Evolutionary conservation across 2,797 vertebrate genomes (phyloP).

Genomic region (Myotis planiceps): DNA sequence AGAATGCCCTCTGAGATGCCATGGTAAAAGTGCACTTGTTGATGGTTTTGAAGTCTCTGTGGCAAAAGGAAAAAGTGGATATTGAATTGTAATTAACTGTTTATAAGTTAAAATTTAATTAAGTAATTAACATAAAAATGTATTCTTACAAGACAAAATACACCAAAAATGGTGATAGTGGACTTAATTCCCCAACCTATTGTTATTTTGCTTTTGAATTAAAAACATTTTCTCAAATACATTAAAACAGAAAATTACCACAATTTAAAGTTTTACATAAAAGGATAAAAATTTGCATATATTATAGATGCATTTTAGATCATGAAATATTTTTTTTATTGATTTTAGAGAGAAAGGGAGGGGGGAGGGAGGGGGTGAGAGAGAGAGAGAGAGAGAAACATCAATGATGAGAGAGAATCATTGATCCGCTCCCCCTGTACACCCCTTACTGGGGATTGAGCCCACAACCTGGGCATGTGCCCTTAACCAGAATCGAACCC

Average conservation of each 20-base stretch:
- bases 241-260: neutral
- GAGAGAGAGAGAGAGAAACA: neutral
- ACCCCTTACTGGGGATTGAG: neutral
- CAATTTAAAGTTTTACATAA: neutral
- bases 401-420: neutral
- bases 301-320: neutral
- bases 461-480: neutral
- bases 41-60: neutral
- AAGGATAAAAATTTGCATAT: neutral
- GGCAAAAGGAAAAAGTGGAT: neutral
- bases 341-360: neutral
- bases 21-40: neutral
- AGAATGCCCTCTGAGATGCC: neutral
- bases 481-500: neutral
- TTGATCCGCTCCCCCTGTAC: neutral
- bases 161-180: neutral
- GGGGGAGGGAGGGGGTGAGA: no score
- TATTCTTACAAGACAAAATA: conserved; percentile 22
- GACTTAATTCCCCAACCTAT: neutral
- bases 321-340: neutral
- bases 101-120: conserved; percentile 20
- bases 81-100: neutral
- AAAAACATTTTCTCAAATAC: neutral
- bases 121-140: neutral
- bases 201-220: conserved; percentile 27